These are phyloP conservation scores for Cyclina sinensis DNA, from an alignment of 1,140 invertebrate species.

Conservation along the genomic window DNA sequence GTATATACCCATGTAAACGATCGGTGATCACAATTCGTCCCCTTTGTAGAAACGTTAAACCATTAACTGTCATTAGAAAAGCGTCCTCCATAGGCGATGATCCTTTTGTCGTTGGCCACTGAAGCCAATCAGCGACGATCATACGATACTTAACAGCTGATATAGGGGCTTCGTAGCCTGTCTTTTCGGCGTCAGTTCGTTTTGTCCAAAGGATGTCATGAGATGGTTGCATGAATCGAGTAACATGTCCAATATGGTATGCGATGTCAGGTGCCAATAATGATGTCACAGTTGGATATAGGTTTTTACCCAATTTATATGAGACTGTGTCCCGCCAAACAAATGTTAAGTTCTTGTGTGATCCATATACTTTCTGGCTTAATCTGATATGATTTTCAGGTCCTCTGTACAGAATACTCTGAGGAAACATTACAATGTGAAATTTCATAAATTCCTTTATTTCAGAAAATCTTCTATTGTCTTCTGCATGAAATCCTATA, in stretches of 20 bases:
- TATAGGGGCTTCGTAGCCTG: neutral
- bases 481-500: neutral
- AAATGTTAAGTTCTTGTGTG: constrained; percentile 1
- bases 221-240: neutral
- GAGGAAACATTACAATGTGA: neutral
- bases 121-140: neutral
- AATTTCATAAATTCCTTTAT: neutral
- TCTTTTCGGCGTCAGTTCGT: neutral
- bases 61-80: neutral
- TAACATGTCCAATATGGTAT: neutral
- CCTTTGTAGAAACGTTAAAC: neutral
- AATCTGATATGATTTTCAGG: neutral
- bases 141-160: neutral
- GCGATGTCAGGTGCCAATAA: constrained; percentile 1
- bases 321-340: neutral
- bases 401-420: neutral
- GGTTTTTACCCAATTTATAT: constrained; percentile 5
- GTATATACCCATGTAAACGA: neutral
- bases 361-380: neutral
- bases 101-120: neutral
- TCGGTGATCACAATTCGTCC: constrained; percentile 14
- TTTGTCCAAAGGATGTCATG: constrained; percentile 13
- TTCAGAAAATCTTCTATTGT: neutral
- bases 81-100: neutral
- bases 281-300: neutral